Percentiles rank a stretch among this genome's conserved stretches.
These are phyloP conservation scores for Bufotes viridis DNA, from an alignment of 2,797 vertebrate species.

Conservation along the genomic window DNA sequence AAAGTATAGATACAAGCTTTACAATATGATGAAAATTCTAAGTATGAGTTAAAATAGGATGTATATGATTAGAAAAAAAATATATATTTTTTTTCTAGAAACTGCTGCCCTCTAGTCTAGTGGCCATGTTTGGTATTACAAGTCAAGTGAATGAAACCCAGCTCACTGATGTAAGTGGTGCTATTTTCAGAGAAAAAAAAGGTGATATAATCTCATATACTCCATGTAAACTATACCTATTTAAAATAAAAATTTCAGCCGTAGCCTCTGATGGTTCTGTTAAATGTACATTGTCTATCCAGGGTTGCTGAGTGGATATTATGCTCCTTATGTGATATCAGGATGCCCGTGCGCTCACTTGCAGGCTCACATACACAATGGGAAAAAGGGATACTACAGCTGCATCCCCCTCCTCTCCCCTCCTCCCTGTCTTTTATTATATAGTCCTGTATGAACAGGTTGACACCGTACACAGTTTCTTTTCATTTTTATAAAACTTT, in stretches of 20 bases:
- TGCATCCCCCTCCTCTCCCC: conserved; percentile 3
- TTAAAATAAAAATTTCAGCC: background rate
- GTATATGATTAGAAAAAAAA: too few relatives aligned
- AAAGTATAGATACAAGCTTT: background rate
- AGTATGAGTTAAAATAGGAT: too few relatives aligned
- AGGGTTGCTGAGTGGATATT: background rate
- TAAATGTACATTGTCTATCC: background rate
- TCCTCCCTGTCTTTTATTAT: background rate
- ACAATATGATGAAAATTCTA: background rate
- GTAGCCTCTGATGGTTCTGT: background rate
- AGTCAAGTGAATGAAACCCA: background rate
- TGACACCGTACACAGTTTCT: background rate
- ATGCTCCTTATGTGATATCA: background rate
- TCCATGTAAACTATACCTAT: too few relatives aligned
- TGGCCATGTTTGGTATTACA: background rate
- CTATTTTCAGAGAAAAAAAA: background rate
- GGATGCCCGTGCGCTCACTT: too few relatives aligned
- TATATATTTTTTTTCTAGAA: too few relatives aligned
- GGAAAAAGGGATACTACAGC: background rate
- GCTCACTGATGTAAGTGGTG: background rate
- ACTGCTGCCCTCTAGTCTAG: background rate
- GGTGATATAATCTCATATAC: too few relatives aligned
- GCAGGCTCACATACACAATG: background rate
- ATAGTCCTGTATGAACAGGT: background rate
- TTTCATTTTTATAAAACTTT: conserved; percentile 14